Evolutionary conservation across 1,140 invertebrate genomes (phyloP), one percentile per base, ranked within the genome.

Genomic region (Protaetia brevitarsis): DNA sequence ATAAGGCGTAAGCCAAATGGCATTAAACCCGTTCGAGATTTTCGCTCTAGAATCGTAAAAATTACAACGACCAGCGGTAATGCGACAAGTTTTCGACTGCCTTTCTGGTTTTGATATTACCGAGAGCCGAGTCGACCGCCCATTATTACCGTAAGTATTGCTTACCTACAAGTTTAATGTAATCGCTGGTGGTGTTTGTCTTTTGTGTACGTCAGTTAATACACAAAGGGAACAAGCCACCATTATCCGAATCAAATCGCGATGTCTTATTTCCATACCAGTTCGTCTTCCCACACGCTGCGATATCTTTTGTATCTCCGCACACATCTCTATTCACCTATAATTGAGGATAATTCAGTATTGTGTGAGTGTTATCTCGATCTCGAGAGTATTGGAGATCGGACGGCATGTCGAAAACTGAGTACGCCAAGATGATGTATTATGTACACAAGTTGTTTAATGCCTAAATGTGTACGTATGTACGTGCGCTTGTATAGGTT

Each of bases 291-390:
- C 67, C 67, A 68, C 67, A 68, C 64, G 67, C 67, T 68, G 67
- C 45, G 67, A 66, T 64, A 64, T 61, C 36, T 63, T 66, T 70
- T 66, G 66, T 71, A 71, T 71, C 67, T 26, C n/a, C 36, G 57
- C 58, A 67, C 69, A 69, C 65, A 71, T 69, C 65, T 71, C 63
- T 65, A 70, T 71, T 71, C 65, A 64, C 65, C 58, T 71, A 71
- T 71, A 71, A 71, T 71, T 71, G 67, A 65, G 69, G 69, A 71
- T 71, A 71, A 69, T 69, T 71, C 67, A 27, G 41, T 63, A 69
- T 71, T 71, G 65, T 69, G 60, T 65, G 61, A 45, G 56, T 63
- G 64, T 36, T 71, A 71, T 71, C 69, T 63, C 59, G 68, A 69
- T 70, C 66, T 68, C 56, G n/a, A n/a, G n/a, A 64, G 21, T 45